Conservation (phyloP, 2,888 invertebrate genomes). For the Pseudanteris insignis region DNA sequence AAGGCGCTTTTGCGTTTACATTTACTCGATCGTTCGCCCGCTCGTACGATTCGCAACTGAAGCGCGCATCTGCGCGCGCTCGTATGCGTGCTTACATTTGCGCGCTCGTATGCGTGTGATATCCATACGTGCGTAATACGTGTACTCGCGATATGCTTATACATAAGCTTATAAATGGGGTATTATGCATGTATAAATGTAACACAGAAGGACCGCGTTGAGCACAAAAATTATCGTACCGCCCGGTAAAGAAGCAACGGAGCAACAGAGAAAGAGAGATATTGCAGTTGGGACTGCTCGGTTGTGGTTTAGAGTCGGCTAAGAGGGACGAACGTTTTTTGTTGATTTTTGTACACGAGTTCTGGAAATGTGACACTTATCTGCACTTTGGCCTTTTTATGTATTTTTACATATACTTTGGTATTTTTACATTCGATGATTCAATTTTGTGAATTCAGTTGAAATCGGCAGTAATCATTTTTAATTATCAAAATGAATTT, state of each 20-base stretch:
- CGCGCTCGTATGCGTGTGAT: too few species aligned
- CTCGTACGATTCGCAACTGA: constrained; percentile 32
- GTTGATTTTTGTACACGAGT: neutral
- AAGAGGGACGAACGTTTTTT: constrained; percentile 13
- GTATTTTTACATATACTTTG: too few species aligned
- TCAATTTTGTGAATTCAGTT: too few species aligned
- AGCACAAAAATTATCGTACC: constrained; percentile 31
- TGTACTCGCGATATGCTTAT: constrained; percentile 22
- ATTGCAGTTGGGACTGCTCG: constrained; percentile 20
- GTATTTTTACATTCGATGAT: too few species aligned
- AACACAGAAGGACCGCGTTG: constrained; percentile 33
- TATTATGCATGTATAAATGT: constrained; percentile 39
- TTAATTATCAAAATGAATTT: too few species aligned
- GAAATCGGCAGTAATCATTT: too few species aligned
- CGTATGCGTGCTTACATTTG: neutral
- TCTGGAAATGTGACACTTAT: constrained; percentile 3
- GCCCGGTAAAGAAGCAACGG: too few species aligned
- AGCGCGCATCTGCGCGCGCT: constrained; percentile 20
- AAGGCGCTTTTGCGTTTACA: constrained; percentile 60
- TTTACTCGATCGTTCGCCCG: constrained; percentile 46
- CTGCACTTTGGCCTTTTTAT: too few species aligned
- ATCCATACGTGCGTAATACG: too few species aligned
- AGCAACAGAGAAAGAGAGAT: too few species aligned
- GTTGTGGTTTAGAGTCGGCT: constrained; percentile 15
- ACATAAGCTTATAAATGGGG: constrained; percentile 22